Conservation (phyloP, 2,888 invertebrate species). For the Cheilosia scutellata region DNA sequence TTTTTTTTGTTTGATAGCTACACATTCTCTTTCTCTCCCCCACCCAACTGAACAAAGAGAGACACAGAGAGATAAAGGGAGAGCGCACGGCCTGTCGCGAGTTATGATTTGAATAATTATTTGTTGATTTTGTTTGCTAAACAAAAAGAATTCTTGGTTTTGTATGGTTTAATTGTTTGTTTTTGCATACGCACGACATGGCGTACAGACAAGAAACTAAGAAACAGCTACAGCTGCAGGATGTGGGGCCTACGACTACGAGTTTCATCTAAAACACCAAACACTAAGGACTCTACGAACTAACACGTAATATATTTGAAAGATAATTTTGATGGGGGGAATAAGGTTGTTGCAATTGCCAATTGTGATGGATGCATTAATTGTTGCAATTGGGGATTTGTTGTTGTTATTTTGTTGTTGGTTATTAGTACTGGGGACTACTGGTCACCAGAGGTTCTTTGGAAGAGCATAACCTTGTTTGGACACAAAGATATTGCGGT, state of each 20-base stretch:
- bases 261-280: conserved; percentile 83
- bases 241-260: conserved; percentile 67
- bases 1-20: conserved; percentile 30
- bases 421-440: conserved; percentile 78
- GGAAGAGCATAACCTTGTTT: conserved; percentile 84
- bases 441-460: conserved; percentile 84
- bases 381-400: conserved; percentile 77
- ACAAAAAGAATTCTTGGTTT: conserved; percentile 62
- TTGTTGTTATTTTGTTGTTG: conserved; percentile 58
- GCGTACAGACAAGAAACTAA: conserved; percentile 72
- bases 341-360: conserved; percentile 74
- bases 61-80: conserved; percentile 39
- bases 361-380: conserved; percentile 78
- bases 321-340: conserved; percentile 79
- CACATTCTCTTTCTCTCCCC: conserved; percentile 34
- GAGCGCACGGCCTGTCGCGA: conserved; percentile 55
- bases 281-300: conserved; percentile 82
- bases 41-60: conserved; percentile 22
- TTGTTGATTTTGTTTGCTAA: conserved; percentile 36
- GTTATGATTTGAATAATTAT: conserved; percentile 65
- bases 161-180: conserved; percentile 60
- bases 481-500: conserved; percentile 83
- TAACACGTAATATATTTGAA: conserved; percentile 82
- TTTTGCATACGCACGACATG: conserved; percentile 47
- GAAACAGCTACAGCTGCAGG: conserved; percentile 67